Evolutionary conservation across 53 echinoderm and acorn worm genomes (phyloP), one percentile per base, ranked within the genome.

Genomic region (Hippasteria phrygiana): DNA sequence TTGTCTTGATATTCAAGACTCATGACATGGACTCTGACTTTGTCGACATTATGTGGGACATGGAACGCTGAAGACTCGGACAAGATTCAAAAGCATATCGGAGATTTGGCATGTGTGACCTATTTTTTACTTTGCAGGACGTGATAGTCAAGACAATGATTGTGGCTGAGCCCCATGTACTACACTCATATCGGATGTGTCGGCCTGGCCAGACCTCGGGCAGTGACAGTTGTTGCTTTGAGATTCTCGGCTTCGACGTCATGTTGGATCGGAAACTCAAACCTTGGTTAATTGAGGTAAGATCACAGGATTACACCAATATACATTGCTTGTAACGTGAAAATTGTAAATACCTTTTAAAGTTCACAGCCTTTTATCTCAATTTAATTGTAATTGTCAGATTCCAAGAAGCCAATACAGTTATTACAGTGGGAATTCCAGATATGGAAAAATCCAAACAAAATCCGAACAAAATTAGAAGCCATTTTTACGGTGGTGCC

Each of bases 231-330:
- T 93, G 93, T 11, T 98, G 98, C 81, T 98, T 98, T 85, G 98
- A 98, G 59, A 91, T 95, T 11, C 88, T 98, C 1, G 95, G 98
- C 1, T 97, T 97, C 91, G 98, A 97, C 62, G 82, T 97, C 55
- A 80, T 95, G 64, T 76, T 98, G 74, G 98, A 98, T 70, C 82
- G 92, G 65, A 95, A 94, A 75, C 88, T 98, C 14, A 98, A 92
- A 65, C 98, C 98, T 0, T 98, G 98, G 98, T 72, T 98, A 26
- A 77, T 98, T 14, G 98, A 98, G 94, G 98, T 98, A 51, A 88
- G 85, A 51, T 14, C 20, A 48, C 8, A 48, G n/a, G n/a, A n/a
- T 59, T 59, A n/a, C 16, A 59, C 1, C 4, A 24, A 59, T 2
- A 22, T 3, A 2, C 0, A 22, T 59, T 24, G 6, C 59, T 17